Conservation (phyloP, 64 coral and sea anemone species). For the Dendrophyllia cribrosa region DNA sequence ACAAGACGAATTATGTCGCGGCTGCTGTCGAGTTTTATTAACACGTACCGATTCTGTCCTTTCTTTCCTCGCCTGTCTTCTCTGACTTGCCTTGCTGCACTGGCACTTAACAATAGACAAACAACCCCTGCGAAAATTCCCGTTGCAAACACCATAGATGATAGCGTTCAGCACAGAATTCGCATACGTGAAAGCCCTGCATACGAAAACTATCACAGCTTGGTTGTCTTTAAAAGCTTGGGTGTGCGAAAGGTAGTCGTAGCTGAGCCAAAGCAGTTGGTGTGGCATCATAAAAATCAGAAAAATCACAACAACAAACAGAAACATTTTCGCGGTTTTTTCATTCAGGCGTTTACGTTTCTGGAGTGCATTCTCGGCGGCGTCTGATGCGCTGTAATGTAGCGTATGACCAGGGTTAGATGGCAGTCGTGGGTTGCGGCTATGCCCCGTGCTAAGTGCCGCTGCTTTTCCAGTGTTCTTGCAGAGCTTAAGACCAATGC, state of each 20-base stretch:
- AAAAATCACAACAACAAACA: constrained; percentile 85
- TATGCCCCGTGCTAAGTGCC: constrained; percentile 28
- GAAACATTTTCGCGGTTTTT: constrained; percentile 90
- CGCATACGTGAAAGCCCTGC: constrained; percentile 83
- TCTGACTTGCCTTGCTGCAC: constrained; percentile 61
- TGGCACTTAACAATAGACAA: constrained; percentile 57
- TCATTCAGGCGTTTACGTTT: constrained; percentile 74
- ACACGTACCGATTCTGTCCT: background rate
- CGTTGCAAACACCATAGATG: constrained; percentile 83
- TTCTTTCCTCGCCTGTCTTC: background rate
- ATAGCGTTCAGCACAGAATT: constrained; percentile 85
- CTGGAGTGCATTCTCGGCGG: constrained; percentile 28
- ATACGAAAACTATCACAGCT: constrained; percentile 65
- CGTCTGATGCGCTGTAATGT: background rate
- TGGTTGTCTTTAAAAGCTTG: constrained; percentile 20
- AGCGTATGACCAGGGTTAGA: background rate
- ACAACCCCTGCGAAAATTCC: constrained; percentile 72
- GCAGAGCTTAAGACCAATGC: constrained; percentile 72
- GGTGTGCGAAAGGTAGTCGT: constrained; percentile 48
- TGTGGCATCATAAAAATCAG: constrained; percentile 94
- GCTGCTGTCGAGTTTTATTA: background rate
- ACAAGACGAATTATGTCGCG: background rate
- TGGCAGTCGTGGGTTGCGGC: background rate
- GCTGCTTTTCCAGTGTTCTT: constrained; percentile 71
- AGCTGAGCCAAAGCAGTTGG: constrained; percentile 84